A percentile compares a stretch with the other conserved stretches of the same genome.
These are phyloP conservation scores for Colius striatus DNA, from an alignment of 2,113 vertebrate genomes.

Conservation along the genomic window DNA sequence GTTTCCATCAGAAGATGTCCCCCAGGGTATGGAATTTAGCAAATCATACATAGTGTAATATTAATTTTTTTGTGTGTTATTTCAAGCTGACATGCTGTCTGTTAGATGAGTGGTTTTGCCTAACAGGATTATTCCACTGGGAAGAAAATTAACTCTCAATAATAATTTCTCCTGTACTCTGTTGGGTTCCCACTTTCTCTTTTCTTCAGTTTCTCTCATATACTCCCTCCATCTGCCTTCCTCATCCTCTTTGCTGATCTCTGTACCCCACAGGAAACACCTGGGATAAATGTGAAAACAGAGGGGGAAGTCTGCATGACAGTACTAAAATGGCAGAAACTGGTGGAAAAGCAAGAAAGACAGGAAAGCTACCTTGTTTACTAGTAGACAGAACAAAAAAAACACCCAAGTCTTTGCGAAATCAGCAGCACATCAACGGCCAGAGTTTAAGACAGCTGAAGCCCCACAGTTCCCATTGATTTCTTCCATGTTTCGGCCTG, in stretches of 20 bases:
- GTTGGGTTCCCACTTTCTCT: neutral
- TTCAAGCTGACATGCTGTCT: conserved; percentile 48
- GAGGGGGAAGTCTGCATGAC: neutral
- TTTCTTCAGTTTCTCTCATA: neutral
- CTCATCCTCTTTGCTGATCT: neutral
- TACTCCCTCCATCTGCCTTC: neutral
- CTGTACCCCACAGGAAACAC: neutral
- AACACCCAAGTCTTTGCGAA: neutral
- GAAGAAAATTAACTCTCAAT: conserved; percentile 44
- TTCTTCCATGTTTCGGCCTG: neutral
- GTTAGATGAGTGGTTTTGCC: neutral
- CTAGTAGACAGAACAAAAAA: neutral
- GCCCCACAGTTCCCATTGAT: neutral
- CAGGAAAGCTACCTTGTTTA: neutral
- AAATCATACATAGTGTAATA: conserved; percentile 26
- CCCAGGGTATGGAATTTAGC: conserved; percentile 28
- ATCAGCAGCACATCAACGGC: neutral
- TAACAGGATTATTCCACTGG: conserved; percentile 17
- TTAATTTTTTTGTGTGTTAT: conserved; percentile 34
- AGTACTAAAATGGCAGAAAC: neutral
- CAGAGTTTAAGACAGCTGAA: neutral
- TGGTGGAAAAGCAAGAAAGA: neutral
- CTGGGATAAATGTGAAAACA: neutral
- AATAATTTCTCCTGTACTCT: neutral
- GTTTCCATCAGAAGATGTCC: conserved; percentile 24